A percentile compares a stretch with the other conserved stretches of the same genome.
phyloP scores from a whole-genome alignment of 1,140 invertebrate species.

The Drosophila kanapiae region DNA sequence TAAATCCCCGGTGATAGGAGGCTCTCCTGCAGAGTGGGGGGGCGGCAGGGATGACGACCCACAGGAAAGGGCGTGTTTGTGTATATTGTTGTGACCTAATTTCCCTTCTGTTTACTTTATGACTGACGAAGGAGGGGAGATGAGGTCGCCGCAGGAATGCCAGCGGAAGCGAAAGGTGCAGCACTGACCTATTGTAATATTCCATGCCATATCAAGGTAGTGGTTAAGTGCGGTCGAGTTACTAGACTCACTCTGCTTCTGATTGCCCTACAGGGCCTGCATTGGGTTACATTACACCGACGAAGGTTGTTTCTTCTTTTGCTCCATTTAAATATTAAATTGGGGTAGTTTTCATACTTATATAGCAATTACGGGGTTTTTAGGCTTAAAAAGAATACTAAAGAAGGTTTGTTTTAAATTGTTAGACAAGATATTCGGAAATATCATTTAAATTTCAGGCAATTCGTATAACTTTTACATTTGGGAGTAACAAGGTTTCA shows the following conservation, averaged over 20 bases:
- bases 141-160: constrained; percentile 18
- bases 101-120: constrained; percentile 42
- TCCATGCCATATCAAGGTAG: constrained; percentile 18
- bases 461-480: no score
- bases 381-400: no score
- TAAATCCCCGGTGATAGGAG: constrained; percentile 11
- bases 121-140: neutral
- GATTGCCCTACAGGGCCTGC: neutral
- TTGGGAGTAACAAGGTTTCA: no score
- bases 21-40: neutral
- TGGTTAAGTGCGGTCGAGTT: constrained; percentile 26
- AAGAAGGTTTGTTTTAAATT: neutral
- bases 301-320: neutral
- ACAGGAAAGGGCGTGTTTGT: constrained; percentile 43
- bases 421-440: neutral
- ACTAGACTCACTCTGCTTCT: constrained; percentile 12
- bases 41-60: neutral
- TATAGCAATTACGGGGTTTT: no score
- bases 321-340: constrained; percentile 5
- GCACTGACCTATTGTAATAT: constrained; percentile 69
- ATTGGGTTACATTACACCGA: constrained; percentile 1
- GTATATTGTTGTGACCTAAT: constrained; percentile 51
- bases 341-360: neutral
- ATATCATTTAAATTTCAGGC: no score
- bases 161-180: constrained; percentile 44